A percentile compares a stretch with the other conserved stretches of the same genome.
Conservation (phyloP, 2,113 vertebrate genomes). For the Microcebus ravelobensis region DNA sequence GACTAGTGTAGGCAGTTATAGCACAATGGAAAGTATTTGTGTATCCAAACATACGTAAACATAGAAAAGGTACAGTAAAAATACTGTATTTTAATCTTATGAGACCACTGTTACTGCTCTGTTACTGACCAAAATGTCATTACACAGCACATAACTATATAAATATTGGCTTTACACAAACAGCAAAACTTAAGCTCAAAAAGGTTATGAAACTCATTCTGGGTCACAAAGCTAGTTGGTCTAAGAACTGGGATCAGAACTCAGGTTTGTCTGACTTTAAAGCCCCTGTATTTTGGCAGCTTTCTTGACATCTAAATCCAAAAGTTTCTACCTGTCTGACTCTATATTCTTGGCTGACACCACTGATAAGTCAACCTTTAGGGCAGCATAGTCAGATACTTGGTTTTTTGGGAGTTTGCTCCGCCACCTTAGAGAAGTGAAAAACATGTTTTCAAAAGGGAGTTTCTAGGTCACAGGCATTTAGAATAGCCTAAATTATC, state of each 20-base stretch:
- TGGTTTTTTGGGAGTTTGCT: not conserved
- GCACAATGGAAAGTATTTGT: not conserved
- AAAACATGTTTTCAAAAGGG: not conserved
- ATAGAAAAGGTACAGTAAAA: not conserved
- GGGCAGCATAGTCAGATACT: not conserved
- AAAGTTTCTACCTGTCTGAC: not conserved
- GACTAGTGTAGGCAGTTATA: not conserved
- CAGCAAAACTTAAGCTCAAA: not conserved
- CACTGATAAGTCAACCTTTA: not conserved
- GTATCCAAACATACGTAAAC: not conserved
- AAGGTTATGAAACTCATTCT: not conserved
- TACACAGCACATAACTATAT: not conserved
- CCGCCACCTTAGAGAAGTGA: not conserved
- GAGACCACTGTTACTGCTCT: not conserved
- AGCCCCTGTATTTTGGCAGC: not conserved
- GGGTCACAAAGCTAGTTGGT: not conserved
- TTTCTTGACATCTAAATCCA: not conserved
- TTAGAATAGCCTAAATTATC: not conserved
- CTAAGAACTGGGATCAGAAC: not conserved
- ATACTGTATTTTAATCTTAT: not conserved
- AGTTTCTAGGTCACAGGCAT: not conserved
- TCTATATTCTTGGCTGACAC: not conserved
- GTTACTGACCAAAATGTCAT: not conserved
- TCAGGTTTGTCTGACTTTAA: not conserved
- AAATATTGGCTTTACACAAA: not conserved